phyloP scores from a whole-genome alignment of 2,888 invertebrate species.

The Eristalis intricaria region DNA sequence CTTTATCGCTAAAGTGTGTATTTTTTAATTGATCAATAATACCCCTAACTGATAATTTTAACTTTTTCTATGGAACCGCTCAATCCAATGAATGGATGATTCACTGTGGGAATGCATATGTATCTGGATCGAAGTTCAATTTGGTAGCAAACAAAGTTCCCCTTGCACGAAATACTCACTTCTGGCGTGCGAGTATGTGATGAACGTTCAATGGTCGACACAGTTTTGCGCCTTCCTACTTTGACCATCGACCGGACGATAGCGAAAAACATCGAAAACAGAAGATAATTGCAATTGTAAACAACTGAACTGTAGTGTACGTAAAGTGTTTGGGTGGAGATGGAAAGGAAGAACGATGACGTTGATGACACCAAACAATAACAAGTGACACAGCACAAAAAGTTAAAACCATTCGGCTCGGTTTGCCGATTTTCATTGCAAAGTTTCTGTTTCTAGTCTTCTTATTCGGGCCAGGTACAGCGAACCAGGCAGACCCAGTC shows the following conservation, averaged over 20 bases:
- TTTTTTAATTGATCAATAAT: neutral
- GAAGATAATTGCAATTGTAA: conserved; percentile 61
- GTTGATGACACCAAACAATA: conserved; percentile 50
- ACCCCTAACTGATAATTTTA: conserved; percentile 20
- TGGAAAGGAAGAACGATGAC: conserved; percentile 6
- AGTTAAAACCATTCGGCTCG: neutral
- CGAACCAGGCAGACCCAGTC: neutral
- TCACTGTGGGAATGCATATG: conserved; percentile 22
- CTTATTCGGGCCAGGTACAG: conserved; percentile 5
- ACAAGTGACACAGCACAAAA: conserved; percentile 41
- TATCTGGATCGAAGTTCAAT: conserved; percentile 42
- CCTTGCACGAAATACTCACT: neutral
- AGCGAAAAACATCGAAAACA: conserved; percentile 56
- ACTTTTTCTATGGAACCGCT: conserved; percentile 17
- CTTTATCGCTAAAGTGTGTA: neutral
- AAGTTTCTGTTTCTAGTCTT: conserved; percentile 22
- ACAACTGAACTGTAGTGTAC: conserved; percentile 28
- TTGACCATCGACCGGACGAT: conserved; percentile 38
- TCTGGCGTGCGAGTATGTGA: neutral
- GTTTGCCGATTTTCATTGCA: neutral
- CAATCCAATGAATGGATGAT: conserved; percentile 7
- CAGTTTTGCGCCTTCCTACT: conserved; percentile 17
- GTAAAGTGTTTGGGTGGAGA: neutral
- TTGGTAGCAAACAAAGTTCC: conserved; percentile 9
- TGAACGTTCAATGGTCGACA: conserved; percentile 23